phyloP scores from a whole-genome alignment of 2,797 vertebrate genomes.

The Orientallactaga sibirica region DNA sequence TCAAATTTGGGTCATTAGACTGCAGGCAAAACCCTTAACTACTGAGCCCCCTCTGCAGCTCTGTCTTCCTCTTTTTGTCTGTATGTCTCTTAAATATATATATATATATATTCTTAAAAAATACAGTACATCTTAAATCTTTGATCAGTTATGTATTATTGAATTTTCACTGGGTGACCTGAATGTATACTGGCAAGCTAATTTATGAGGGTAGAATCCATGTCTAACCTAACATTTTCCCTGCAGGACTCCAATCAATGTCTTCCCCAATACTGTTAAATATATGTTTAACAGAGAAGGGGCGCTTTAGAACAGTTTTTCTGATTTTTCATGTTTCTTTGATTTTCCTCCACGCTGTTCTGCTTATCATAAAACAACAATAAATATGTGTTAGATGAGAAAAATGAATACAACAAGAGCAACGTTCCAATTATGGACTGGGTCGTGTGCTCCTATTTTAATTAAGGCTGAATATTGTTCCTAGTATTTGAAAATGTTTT shows the following conservation, averaged over 20 bases:
- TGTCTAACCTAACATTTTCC: background rate
- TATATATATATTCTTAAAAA: no score
- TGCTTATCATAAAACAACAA: background rate
- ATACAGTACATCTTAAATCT: background rate
- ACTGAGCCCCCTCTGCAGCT: no score
- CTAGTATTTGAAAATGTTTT: conserved; percentile 37
- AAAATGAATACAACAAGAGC: conserved; percentile 2
- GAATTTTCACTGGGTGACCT: background rate
- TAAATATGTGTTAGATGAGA: conserved; percentile 13
- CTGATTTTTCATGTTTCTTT: background rate
- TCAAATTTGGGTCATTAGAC: no score
- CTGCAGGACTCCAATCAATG: background rate
- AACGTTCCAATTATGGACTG: conserved; percentile 1
- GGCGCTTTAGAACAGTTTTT: conserved; percentile 15
- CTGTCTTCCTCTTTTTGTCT: no score
- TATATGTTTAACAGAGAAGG: background rate
- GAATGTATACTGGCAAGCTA: background rate
- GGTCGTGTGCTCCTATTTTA: conserved; percentile 29
- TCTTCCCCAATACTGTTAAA: background rate
- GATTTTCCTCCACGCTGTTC: background rate
- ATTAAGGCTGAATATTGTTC: conserved; percentile 27
- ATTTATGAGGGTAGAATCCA: background rate
- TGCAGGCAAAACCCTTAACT: no score
- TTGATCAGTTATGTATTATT: conserved; percentile 23
- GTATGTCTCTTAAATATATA: no score